Conservation (phyloP, 2,113 vertebrate species). For the Sciurus niger region DNA sequence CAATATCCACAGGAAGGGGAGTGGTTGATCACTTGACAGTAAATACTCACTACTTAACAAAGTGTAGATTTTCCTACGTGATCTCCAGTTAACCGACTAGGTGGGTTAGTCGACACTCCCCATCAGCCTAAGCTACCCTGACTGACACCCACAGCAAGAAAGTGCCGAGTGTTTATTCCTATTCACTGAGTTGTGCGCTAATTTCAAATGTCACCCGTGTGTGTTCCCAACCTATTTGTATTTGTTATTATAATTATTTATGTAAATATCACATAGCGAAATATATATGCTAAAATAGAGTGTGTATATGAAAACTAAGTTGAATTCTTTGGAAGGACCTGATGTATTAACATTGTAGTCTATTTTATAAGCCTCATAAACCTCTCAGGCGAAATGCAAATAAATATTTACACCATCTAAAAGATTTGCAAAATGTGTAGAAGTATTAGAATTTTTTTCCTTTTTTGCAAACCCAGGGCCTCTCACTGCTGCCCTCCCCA, state of each 20-base stretch:
- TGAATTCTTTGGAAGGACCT: neutral
- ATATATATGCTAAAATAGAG: neutral
- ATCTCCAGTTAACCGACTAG: neutral
- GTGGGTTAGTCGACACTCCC: neutral
- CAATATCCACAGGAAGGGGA: neutral
- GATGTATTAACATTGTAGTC: neutral
- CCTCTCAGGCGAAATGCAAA: neutral
- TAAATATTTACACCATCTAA: neutral
- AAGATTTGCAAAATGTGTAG: neutral
- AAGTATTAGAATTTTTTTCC: neutral
- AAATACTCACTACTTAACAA: neutral
- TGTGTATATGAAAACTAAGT: neutral
- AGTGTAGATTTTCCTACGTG: neutral
- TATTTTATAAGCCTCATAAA: too few relatives aligned
- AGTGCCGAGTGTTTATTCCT: neutral
- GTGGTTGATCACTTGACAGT: neutral
- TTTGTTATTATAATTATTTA: neutral
- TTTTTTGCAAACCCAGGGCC: neutral
- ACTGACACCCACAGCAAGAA: neutral
- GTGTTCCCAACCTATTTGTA: neutral
- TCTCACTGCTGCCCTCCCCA: too few relatives aligned
- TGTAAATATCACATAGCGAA: neutral
- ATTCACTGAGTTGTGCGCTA: neutral
- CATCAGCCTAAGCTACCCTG: neutral
- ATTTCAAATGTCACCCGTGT: neutral